Percentiles rank a stretch among this genome's conserved stretches.
These are phyloP conservation scores for Platanista minor DNA, from an alignment of 2,113 vertebrate genomes.

Conservation along the genomic window DNA sequence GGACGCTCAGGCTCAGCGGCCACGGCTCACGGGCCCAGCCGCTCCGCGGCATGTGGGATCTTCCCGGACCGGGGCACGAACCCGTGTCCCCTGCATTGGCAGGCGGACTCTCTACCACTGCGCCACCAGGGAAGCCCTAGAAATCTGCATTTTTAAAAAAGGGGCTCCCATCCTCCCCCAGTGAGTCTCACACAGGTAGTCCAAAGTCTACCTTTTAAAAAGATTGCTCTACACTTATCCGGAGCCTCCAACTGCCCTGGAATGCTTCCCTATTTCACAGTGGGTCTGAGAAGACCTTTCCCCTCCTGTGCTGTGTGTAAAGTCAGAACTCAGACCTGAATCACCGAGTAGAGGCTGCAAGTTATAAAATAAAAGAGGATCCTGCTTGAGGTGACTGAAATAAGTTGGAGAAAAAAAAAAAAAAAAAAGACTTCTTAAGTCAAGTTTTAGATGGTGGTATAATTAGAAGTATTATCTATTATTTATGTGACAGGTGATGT, in stretches of 20 bases:
- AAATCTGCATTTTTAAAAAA: neutral
- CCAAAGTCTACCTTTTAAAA: neutral
- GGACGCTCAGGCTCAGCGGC: too few species aligned
- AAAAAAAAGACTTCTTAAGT: conserved; percentile 52
- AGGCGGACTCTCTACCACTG: too few species aligned
- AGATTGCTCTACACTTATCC: neutral
- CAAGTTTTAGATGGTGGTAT: conserved; percentile 61
- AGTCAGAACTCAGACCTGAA: neutral
- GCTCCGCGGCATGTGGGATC: too few species aligned
- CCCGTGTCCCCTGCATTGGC: too few species aligned
- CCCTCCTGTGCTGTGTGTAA: neutral
- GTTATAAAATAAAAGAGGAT: conserved; percentile 45
- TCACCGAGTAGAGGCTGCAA: neutral
- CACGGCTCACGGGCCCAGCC: too few species aligned
- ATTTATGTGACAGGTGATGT: conserved; percentile 60
- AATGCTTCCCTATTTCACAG: neutral
- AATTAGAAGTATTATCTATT: conserved; percentile 66
- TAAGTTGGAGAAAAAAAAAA: conserved; percentile 47
- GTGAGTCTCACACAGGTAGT: neutral
- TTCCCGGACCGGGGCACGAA: too few species aligned
- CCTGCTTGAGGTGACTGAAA: conserved; percentile 55
- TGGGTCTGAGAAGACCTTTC: neutral
- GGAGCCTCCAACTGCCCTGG: neutral
- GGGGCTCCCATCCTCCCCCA: too few species aligned
- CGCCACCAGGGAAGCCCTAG: too few species aligned